Evolutionary conservation across 53 echinoderm and acorn worm genomes (phyloP).

Genomic region (Patiria pectinifera): DNA sequence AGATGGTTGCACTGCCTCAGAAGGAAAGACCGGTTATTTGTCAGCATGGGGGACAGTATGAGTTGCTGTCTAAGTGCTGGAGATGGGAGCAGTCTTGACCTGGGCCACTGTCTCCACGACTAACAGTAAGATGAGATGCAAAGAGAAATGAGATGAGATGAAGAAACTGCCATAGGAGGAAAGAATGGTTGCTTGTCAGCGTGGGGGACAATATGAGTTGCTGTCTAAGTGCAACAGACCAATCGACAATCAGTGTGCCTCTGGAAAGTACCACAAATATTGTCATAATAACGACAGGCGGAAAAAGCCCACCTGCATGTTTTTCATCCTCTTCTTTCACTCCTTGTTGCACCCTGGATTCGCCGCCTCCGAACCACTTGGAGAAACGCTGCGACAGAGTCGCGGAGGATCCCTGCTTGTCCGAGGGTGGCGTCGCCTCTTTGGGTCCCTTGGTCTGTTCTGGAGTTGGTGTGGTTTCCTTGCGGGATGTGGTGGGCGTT

Average conservation of each 20-base stretch:
- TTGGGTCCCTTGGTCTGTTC: slow-evolving; percentile 8
- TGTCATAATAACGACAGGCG: neutral
- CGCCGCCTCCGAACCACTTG: slow-evolving; percentile 87
- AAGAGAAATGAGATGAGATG: neutral
- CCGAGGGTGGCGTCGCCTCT: neutral
- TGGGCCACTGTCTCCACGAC: slow-evolving; percentile 81
- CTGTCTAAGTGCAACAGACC: too few species aligned
- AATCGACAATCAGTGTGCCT: too few species aligned
- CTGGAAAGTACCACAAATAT: neutral
- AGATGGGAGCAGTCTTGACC: slow-evolving; percentile 57
- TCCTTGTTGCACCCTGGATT: slow-evolving; percentile 85
- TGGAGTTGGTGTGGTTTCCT: slow-evolving; percentile 1
- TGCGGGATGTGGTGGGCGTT: slow-evolving; percentile 64
- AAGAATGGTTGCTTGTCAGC: too few species aligned
- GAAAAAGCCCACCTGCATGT: slow-evolving; percentile 65
- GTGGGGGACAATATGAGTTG: too few species aligned
- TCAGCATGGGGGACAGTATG: too few species aligned
- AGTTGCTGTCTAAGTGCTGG: slow-evolving; percentile 4
- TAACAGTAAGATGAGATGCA: neutral
- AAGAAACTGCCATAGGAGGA: neutral
- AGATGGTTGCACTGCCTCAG: neutral
- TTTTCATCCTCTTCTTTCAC: slow-evolving; percentile 75
- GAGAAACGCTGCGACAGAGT: slow-evolving; percentile 82
- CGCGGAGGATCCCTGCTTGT: slow-evolving; percentile 15
- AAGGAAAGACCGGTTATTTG: too few species aligned